Evolutionary conservation across 2,797 vertebrate genomes (phyloP).

Genomic region (Gastrophryne carolinensis): DNA sequence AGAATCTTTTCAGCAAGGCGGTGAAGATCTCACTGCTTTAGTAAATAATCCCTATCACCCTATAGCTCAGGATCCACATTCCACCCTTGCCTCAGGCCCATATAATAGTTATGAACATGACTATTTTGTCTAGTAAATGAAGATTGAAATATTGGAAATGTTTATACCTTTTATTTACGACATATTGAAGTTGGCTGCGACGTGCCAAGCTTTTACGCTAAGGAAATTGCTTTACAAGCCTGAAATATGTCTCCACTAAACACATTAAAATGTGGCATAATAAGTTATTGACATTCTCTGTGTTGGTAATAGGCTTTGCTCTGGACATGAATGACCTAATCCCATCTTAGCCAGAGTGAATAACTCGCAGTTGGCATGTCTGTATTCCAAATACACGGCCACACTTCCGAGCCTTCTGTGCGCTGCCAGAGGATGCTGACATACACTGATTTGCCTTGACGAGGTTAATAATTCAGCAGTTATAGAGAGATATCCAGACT

Average conservation of each 20-base stretch:
- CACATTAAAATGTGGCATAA: constrained; percentile 19
- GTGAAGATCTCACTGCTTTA: too few species aligned
- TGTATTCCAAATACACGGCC: constrained; percentile 9
- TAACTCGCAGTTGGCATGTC: constrained; percentile 23
- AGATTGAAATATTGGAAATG: background rate
- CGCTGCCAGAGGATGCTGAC: constrained; percentile 26
- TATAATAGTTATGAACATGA: too few species aligned
- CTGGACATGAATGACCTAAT: constrained; percentile 41
- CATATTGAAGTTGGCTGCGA: background rate
- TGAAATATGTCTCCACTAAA: constrained; percentile 16
- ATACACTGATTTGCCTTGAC: constrained; percentile 40
- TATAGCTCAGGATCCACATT: too few species aligned
- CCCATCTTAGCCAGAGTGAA: constrained; percentile 31
- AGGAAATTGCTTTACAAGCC: background rate
- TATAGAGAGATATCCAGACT: constrained; percentile 21
- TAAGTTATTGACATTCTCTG: constrained; percentile 37
- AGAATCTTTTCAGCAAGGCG: too few species aligned
- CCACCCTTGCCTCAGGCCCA: too few species aligned
- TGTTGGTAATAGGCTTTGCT: constrained; percentile 33
- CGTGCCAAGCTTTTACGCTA: background rate
- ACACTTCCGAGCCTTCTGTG: background rate
- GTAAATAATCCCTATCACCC: too few species aligned
- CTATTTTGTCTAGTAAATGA: background rate
- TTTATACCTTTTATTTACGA: background rate
- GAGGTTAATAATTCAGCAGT: constrained; percentile 36